Evolutionary conservation across 2,113 vertebrate species (phyloP), one percentile per base, ranked within the genome.

Genomic region (Boulengeromyrus knoepffleri): DNA sequence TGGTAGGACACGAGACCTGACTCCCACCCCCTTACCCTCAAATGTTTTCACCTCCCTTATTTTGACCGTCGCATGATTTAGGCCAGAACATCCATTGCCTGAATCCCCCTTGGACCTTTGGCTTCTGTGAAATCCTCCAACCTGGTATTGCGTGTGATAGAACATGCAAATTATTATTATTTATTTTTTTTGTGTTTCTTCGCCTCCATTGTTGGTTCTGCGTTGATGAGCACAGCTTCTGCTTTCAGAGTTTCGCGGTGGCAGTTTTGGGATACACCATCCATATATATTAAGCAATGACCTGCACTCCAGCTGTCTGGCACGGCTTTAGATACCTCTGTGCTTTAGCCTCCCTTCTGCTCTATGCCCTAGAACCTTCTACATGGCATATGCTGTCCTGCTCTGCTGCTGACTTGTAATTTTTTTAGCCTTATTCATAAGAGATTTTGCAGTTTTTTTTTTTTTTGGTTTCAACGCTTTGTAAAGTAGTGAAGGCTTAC

Each of bases 401-500:
- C 85, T 88, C 53, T 88, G 90, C 89, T 89, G 92, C 92, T 91
- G 91, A 93, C 91, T 91, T 93, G 90, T 46, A 46, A 90, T 90
- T 91, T 89, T 87, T 39, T 36, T 91, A 90, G 92, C 47, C 90
- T 70, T 92, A 92, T 93, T 94, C 92, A 93, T 93, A 92, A 92
- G 92, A 93, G 90, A 89, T 42, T 24, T 62, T 45, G 62, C 62
- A 12, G 2, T 66, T 10, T n/a, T n/a, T 36, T 52, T 46, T 46
- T 45, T 46, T 8, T 31, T 31, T 50, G 53, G 50, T 45, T 83
- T 62, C 36, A 89, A 77, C 88, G 9, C 66, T 87, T 21, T 88
- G 31, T 80, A n/a, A 31, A 52, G 27, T 12, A 49, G 27, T 84
- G 15, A n/a, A 31, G 6, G 27, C 66, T 46, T 39, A 15, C 24